These are phyloP conservation scores for Steinernema hermaphroditum DNA, from an alignment of 2,888 invertebrate species.

Conservation along the genomic window DNA sequence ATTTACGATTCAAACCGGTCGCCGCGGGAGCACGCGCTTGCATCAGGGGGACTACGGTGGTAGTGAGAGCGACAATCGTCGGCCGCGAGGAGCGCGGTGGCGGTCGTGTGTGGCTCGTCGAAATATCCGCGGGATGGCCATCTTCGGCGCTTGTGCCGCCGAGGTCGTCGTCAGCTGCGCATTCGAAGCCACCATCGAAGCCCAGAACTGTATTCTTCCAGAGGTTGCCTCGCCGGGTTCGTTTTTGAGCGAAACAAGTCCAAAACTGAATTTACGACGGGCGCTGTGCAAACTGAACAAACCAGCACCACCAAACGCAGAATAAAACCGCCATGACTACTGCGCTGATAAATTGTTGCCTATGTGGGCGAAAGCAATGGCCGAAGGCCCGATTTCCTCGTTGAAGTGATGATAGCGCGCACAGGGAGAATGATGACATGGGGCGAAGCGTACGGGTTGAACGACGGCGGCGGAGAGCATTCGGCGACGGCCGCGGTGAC, in stretches of 20 bases:
- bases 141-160: not conserved
- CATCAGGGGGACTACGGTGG: not conserved
- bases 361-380: conserved; percentile 8
- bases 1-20: conserved; percentile 4
- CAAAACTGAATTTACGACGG: not conserved
- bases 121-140: not conserved
- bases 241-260: not conserved
- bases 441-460: not conserved
- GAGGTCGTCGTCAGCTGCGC: too few species aligned
- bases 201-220: not conserved
- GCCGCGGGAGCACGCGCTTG: conserved; percentile 12
- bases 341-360: conserved; percentile 22
- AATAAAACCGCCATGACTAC: not conserved
- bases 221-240: not conserved
- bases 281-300: not conserved
- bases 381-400: not conserved
- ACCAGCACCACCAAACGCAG: not conserved
- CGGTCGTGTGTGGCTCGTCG: conserved; percentile 2
- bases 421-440: conserved; percentile 11
- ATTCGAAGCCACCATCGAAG: not conserved
- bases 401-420: not conserved
- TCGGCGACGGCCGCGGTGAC: too few species aligned
- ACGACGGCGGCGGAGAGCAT: too few species aligned
- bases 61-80: not conserved
- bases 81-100: not conserved